Base-by-base conservation (phyloP, 2,113 vertebrate genomes). In the Pygoscelis adeliae region DNA sequence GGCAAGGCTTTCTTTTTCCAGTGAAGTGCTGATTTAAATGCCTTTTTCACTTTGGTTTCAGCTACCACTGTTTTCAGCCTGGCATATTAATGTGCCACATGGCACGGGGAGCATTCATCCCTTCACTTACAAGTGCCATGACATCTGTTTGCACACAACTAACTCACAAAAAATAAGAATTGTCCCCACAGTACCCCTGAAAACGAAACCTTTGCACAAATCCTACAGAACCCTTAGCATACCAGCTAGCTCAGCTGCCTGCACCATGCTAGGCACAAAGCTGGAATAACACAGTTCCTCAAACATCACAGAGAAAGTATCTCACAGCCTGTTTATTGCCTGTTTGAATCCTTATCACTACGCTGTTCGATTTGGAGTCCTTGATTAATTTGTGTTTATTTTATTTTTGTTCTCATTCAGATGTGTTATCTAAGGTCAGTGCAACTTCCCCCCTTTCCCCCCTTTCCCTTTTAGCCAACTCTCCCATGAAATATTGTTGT, bases 311-410 rank as follows among this genome's bases (percentile, higher is more conserved):
- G 36, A 76, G 74, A 94, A 95, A 71, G 49, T 63, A 71, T 32
- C 69, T 76, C 65, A 53, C 70, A 42, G 73, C 56, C 79, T 97
- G 93, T 95, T 95, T 97, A 62, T 87, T 76, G 88, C 79, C 55
- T 46, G 7, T 47, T 87, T 87, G 69, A 82, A 89, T 97, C 73
- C 78, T 97, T 96, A 85, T 95, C 92, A 93, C 92, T 21, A n/a
- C 40, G 26, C 21, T 4, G 27, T n/a, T 95, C 26, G 38, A 65
- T 87, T 88, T 87, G 38, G 93, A 82, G 87, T 92, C 80, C 88
- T 96, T 96, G 90, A 96, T 93, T 95, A 87, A 96, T 96, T 89
- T 93, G 46, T 96, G 83, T 95, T 93, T 97, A 77, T 90, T 93
- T 94, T 91, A n/a, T 87, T 92, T 80, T 93, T 96, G 95, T 97